These are phyloP conservation scores for Emydocephalus ijimae DNA, from an alignment of 2,113 vertebrate genomes.

Conservation along the genomic window DNA sequence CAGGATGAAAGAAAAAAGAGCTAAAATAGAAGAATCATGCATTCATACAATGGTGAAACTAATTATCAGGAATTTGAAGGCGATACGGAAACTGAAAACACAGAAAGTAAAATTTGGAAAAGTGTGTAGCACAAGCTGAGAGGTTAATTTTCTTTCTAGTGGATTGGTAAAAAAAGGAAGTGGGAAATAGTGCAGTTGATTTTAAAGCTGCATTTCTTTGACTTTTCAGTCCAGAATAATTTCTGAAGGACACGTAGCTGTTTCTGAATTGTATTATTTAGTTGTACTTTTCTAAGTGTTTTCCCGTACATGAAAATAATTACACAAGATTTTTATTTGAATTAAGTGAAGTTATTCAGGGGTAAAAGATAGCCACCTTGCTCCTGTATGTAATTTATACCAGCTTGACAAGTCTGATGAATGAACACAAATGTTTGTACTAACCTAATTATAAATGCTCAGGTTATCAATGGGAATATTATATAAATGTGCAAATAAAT, in stretches of 20 bases:
- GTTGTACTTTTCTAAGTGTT: neutral
- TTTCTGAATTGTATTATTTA: neutral
- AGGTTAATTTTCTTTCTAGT: neutral
- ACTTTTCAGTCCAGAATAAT: neutral
- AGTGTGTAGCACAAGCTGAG: neutral
- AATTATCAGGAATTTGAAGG: neutral
- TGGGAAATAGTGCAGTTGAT: neutral
- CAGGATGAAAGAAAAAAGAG: neutral
- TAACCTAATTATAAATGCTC: rapidly evolving
- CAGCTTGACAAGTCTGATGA: neutral
- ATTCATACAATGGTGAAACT: neutral
- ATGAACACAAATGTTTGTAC: neutral
- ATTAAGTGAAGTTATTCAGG: neutral
- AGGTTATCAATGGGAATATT: neutral
- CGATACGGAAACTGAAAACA: neutral
- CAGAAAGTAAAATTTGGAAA: neutral
- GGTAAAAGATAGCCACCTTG: rapidly evolving
- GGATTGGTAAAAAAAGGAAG: neutral
- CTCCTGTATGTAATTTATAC: neutral
- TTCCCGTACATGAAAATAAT: neutral
- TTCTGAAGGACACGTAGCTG: neutral
- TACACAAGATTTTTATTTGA: neutral
- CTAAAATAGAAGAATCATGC: neutral
- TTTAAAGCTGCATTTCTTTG: neutral
- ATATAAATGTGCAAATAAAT: neutral